Evolutionary conservation across 2,888 invertebrate genomes (phyloP).

Genomic region (Volucella inanis): DNA sequence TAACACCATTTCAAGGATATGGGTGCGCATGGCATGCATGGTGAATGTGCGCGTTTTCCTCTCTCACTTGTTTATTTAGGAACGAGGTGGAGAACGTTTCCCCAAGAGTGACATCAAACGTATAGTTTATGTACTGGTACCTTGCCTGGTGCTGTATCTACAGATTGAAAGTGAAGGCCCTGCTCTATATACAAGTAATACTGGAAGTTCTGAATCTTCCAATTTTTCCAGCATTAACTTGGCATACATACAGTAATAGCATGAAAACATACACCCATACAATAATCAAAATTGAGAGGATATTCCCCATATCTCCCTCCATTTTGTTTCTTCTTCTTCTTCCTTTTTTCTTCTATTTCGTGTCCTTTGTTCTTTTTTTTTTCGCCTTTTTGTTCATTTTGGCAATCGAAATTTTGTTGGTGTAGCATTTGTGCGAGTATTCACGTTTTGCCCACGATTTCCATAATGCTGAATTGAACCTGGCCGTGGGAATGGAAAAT

Average conservation of each 20-base stretch:
- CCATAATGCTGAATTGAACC: neutral
- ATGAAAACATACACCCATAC: slow-evolving; percentile 9
- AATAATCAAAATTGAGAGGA: neutral
- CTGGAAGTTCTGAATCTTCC: slow-evolving; percentile 58
- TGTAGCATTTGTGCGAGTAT: slow-evolving; percentile 26
- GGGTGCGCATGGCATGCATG: slow-evolving; percentile 65
- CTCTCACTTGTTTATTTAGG: slow-evolving; percentile 12
- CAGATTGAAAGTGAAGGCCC: slow-evolving; percentile 71
- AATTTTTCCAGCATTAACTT: slow-evolving; percentile 55
- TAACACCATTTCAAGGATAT: slow-evolving; percentile 68
- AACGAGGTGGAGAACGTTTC: slow-evolving; percentile 44
- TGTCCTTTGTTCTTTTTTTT: neutral
- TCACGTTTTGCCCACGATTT: slow-evolving; percentile 59
- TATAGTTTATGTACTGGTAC: neutral
- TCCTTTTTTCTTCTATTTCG: neutral
- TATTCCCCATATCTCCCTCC: slow-evolving; percentile 22
- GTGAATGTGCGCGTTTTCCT: slow-evolving; percentile 42
- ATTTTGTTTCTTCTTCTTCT: slow-evolving; percentile 5
- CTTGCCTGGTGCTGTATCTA: slow-evolving; percentile 22
- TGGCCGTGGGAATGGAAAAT: neutral
- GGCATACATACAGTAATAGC: slow-evolving; percentile 18
- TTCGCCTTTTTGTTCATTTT: neutral
- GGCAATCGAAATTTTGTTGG: neutral
- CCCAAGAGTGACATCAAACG: slow-evolving; percentile 40
- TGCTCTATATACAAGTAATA: slow-evolving; percentile 64